Conservation (phyloP, 2,797 vertebrate species). For the Sitta carolinensis region DNA sequence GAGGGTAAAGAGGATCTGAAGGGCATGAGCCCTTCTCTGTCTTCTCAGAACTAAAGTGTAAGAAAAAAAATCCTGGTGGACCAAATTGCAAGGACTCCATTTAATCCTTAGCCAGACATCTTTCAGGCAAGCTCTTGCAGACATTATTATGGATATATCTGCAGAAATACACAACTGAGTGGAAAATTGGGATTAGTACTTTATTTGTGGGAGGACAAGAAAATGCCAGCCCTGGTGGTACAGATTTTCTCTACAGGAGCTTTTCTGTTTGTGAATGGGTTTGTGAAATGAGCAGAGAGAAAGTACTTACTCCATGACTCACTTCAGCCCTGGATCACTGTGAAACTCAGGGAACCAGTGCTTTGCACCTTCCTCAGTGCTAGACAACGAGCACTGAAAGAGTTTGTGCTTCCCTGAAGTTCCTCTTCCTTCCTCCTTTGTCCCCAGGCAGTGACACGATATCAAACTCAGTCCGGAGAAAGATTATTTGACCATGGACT, state of each 20-base stretch:
- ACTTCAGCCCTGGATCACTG: neutral
- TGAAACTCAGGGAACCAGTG: neutral
- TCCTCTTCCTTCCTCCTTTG: neutral
- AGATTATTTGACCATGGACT: neutral
- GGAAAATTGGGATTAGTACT: neutral
- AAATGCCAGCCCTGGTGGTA: neutral
- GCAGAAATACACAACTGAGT: neutral
- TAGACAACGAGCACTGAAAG: neutral
- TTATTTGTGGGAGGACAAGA: neutral
- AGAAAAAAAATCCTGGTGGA: neutral
- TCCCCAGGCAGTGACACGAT: neutral
- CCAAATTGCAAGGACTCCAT: neutral
- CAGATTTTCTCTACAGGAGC: neutral
- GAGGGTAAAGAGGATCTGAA: conserved; percentile 64
- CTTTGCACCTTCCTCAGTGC: neutral
- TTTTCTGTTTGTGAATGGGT: neutral
- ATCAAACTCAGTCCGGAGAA: neutral
- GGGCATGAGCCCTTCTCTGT: conserved; percentile 46
- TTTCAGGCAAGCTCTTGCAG: neutral
- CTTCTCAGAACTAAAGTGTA: conserved; percentile 23
- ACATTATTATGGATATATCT: neutral
- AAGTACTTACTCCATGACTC: neutral
- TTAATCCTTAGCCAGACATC: neutral
- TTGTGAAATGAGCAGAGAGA: neutral
- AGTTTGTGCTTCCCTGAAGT: neutral